Evolutionary conservation across 2,888 invertebrate species (phyloP), one percentile per base, ranked within the genome.

Genomic region (Nipponacmea schrenckii): DNA sequence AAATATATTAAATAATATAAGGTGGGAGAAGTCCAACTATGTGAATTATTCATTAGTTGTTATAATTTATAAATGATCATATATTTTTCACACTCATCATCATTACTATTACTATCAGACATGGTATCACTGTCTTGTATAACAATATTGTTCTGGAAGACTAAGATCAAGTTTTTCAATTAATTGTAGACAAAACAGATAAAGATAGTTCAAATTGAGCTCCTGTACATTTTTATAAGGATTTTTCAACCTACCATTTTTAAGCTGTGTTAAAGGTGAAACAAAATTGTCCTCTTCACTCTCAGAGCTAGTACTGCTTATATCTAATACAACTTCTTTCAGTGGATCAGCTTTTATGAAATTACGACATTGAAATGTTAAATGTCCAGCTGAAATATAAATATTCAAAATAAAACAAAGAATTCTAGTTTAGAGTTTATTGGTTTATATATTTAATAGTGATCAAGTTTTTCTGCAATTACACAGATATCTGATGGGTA

Each of bases 311-410:
- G 97, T 97, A 83, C 96, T 96, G 86, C 96, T 96, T 0, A 97
- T 95, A 88, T 97, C 97, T 71, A 97, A 89, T 1, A 97, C 94
- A 82, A 90, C 86, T 86, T 96, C 97, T 87, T 95, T 96, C 85
- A 95, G 94, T 0, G 97, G 96, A 86, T 97, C 96, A 39, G 96
- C 89, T 92, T 96, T 95, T 72, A 97, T 93, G 89, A 97, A 97
- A 89, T 98, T 98, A 82, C 97, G 91, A 86, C 97, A 98, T 88
- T 98, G 97, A 89, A 94, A 97, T 17, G 98, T 97, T 82, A 98
- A 91, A 89, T 98, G 97, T 1, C 97, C 97, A 75, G 96, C 95
- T 90, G 77, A n/a, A 82, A 80, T 26, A 72, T 72, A 71, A 62
- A 73, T 66, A 44, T 15, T 46, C 5, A 17, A 12, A 20, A 20